These are phyloP conservation scores for Megalops cyprinoides DNA, from an alignment of 2,797 vertebrate species.

Conservation along the genomic window DNA sequence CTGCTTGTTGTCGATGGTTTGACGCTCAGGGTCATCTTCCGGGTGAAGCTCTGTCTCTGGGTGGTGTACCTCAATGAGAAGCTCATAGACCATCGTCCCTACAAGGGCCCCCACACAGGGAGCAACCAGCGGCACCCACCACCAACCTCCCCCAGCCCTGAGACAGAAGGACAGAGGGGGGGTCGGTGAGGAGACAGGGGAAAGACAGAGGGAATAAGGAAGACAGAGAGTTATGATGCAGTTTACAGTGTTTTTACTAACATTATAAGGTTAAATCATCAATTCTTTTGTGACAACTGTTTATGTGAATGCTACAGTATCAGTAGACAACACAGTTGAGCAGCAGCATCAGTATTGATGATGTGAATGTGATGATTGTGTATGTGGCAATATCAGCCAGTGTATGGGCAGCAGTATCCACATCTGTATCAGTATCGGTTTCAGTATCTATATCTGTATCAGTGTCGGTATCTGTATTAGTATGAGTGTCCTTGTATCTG, in stretches of 20 bases:
- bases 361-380: too few species aligned
- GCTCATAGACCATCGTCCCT: slow-evolving; percentile 64
- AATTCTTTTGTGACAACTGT: too few species aligned
- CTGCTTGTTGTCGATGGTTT: slow-evolving; percentile 29
- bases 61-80: slow-evolving; percentile 61
- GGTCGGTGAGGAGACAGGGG: slow-evolving; percentile 5
- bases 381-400: not conserved
- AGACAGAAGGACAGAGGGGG: slow-evolving; percentile 41
- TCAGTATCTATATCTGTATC: not conserved
- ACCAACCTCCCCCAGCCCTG: slow-evolving; percentile 68
- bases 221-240: too few species aligned
- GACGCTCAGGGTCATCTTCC: slow-evolving; percentile 41
- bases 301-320: too few species aligned
- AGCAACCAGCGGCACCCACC: slow-evolving; percentile 76
- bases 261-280: too few species aligned
- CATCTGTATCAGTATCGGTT: not conserved
- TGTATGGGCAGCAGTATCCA: not conserved
- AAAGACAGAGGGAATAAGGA: not conserved
- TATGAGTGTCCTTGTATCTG: not conserved
- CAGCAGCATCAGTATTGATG: too few species aligned
- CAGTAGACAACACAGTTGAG: too few species aligned
- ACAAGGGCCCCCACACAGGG: slow-evolving; percentile 64
- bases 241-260: too few species aligned
- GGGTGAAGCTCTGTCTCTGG: slow-evolving; percentile 19
- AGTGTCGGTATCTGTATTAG: not conserved